Base-by-base conservation (phyloP, 92 coral and sea anemone genomes). In the Siderastrea radians region DNA sequence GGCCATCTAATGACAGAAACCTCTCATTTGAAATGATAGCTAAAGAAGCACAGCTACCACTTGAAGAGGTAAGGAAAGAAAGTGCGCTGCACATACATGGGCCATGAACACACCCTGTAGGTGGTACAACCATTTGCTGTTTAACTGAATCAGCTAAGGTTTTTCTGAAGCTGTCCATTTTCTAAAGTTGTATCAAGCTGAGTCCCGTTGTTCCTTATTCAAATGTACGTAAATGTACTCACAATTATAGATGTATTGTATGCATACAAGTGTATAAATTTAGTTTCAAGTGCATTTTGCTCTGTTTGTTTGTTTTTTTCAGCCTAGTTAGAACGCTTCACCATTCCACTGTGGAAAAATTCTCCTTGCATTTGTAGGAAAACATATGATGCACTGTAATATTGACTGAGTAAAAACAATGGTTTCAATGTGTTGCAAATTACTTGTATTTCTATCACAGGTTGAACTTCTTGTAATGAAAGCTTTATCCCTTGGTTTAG, bases 391-490 rank as follows among this genome's bases (percentile, higher is more conserved):
- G 15, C n/a, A 11, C 57, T 14, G 38, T 19, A 6, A 14, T 19
- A 26, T 26, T 26, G 38, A 26, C 38, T 26, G 38, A 26, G 38
- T 26, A 26, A 26, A 26, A 26, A 26, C 38, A 26, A 26, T 61
- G 26, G 4, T 16, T 2, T 19, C 1, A 61, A 4, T 26, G 49
- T 47, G 47, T 46, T 48, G 47, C 11, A 47, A 68, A 1, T 45
- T 14, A 3, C 12, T 2, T 6, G 2, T 64, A 52, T 55, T 48
- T 52, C 54, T 57, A 9, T 16, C 26, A 14, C 84, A 97, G 99
- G 99, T 97, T 43, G 99, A 97, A 55, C 92, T 97, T 63, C 93
- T 97, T 47, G 99, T 98, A 6, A 98, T 98, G 99, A 98, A 95
- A 82, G 99, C 99, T 4, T 87, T 98, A n/a, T 98, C 98, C 3